Percentiles rank a stretch among this genome's conserved stretches.
These are phyloP conservation scores for Artibeus jamaicensis DNA, from an alignment of 2,797 vertebrate species.

Conservation along the genomic window DNA sequence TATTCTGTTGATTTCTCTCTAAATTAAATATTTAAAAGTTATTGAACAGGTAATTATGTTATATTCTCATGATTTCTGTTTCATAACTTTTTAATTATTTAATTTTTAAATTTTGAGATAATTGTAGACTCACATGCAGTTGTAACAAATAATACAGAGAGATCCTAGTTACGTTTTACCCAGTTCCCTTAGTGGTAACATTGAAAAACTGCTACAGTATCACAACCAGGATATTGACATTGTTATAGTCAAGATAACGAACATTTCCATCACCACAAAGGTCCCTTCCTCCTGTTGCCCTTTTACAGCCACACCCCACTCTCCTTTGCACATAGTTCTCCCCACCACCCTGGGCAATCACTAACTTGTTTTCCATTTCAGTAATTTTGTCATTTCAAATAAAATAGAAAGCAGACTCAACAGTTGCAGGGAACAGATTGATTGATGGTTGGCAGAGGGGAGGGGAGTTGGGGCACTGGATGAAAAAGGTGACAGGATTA, in stretches of 20 bases:
- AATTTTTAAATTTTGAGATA: background rate
- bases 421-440: background rate
- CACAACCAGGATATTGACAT: background rate
- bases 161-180: background rate
- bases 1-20: background rate
- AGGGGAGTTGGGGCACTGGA: background rate
- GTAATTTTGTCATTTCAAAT: background rate
- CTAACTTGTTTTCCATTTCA: background rate
- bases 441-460: background rate
- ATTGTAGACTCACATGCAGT: background rate
- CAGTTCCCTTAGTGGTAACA: background rate
- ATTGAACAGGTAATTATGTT: background rate
- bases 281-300: background rate
- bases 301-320: background rate
- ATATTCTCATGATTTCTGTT: background rate
- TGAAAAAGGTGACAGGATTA: background rate
- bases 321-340: background rate
- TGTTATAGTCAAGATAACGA: background rate
- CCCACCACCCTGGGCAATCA: background rate
- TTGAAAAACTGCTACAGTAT: background rate
- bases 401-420: background rate
- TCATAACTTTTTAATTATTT: background rate
- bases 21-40: background rate
- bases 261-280: background rate
- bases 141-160: slow-evolving; percentile 19